A percentile compares a stretch with the other conserved stretches of the same genome.
Evolutionary conservation across 2,888 invertebrate species (phyloP).

Genomic region (Nomada flava): DNA sequence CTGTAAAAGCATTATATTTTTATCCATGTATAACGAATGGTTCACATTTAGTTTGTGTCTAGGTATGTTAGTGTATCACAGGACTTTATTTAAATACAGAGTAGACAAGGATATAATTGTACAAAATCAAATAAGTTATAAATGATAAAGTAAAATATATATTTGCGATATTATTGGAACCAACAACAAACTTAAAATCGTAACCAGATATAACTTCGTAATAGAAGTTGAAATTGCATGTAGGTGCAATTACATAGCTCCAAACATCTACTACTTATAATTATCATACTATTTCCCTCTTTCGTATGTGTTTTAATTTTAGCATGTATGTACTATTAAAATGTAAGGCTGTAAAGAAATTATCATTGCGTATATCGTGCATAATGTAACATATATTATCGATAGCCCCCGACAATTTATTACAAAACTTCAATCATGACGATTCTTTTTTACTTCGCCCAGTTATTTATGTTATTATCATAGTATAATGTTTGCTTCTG

Average conservation of each 20-base stretch:
- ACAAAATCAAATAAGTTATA: slow-evolving; percentile 46
- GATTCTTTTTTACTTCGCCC: slow-evolving; percentile 16
- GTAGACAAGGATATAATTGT: slow-evolving; percentile 37
- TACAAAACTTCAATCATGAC: slow-evolving; percentile 28
- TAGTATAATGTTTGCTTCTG: slow-evolving; percentile 19
- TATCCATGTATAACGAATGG: slow-evolving; percentile 46
- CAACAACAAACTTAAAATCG: slow-evolving; percentile 33
- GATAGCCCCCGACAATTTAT: slow-evolving; percentile 36
- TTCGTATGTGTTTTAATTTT: slow-evolving; percentile 24
- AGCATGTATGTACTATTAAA: slow-evolving; percentile 16
- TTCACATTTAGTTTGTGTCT: slow-evolving; percentile 55
- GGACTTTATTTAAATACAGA: slow-evolving; percentile 48
- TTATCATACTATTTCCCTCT: slow-evolving; percentile 20
- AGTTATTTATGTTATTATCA: slow-evolving; percentile 44
- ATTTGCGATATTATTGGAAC: slow-evolving; percentile 51
- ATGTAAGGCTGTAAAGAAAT: slow-evolving; percentile 49
- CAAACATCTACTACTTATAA: slow-evolving; percentile 14
- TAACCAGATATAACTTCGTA: slow-evolving; percentile 31
- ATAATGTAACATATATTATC: slow-evolving; percentile 53
- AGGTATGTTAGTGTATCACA: slow-evolving; percentile 39
- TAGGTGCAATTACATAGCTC: slow-evolving; percentile 27
- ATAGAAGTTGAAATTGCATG: slow-evolving; percentile 31
- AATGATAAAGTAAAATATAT: slow-evolving; percentile 20
- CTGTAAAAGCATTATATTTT: slow-evolving; percentile 60
- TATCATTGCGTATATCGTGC: slow-evolving; percentile 35